Percentiles rank a stretch among this genome's conserved stretches.
These are phyloP conservation scores for Hypotaenidia okinawae DNA, from an alignment of 2,797 vertebrate genomes.

Conservation along the genomic window DNA sequence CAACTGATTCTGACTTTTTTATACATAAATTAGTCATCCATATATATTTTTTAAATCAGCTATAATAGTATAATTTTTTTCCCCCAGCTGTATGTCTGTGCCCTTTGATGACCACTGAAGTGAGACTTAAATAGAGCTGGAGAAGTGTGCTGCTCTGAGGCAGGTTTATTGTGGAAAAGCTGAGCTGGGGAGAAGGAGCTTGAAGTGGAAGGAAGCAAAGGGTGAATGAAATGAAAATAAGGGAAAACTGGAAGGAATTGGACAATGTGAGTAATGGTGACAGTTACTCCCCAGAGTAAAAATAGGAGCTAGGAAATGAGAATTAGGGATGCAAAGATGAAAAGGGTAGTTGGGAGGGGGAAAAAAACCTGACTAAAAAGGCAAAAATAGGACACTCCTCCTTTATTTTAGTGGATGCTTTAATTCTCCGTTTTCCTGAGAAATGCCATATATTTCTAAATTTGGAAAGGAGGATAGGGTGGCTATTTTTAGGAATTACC, in stretches of 20 bases:
- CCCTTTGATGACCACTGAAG: slow-evolving; percentile 9
- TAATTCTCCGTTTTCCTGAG: slow-evolving; percentile 22
- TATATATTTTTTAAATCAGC: neutral
- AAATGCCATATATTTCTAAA: slow-evolving; percentile 32
- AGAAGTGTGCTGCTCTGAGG: neutral
- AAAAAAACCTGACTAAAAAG: neutral
- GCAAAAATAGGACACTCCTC: slow-evolving; percentile 9
- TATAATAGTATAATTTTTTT: neutral
- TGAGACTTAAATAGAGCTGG: slow-evolving; percentile 2
- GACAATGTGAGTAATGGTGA: neutral
- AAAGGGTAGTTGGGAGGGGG: neutral
- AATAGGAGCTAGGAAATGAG: neutral
- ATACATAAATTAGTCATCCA: neutral
- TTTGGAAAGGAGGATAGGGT: slow-evolving; percentile 9
- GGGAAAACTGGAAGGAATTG: slow-evolving; percentile 6
- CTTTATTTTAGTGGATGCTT: slow-evolving; percentile 17
- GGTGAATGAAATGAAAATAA: slow-evolving; percentile 35
- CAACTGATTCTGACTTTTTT: neutral
- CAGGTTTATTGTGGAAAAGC: slow-evolving; percentile 23
- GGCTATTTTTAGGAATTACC: slow-evolving; percentile 48
- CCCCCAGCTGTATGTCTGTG: neutral
- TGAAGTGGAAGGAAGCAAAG: slow-evolving; percentile 19
- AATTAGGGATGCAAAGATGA: neutral
- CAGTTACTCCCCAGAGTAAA: neutral
- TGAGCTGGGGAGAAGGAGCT: neutral